Base-by-base conservation (phyloP, 30 jellyfish, hydroid and myxozoan species). In the Clytia hemisphaerica region DNA sequence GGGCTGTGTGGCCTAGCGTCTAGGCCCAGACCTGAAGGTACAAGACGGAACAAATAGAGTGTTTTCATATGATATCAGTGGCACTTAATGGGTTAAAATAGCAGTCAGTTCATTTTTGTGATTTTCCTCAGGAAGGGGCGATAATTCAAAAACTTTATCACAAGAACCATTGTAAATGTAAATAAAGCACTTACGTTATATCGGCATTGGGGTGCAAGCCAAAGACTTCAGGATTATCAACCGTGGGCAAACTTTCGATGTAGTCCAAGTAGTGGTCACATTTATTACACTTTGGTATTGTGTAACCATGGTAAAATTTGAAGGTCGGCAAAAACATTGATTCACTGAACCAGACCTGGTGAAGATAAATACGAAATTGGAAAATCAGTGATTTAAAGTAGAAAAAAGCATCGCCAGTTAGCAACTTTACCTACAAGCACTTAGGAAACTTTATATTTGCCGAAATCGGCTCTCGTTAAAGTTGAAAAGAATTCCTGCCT, bases 181-280 rank as follows among this genome's bases (percentile, higher is more conserved):
- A n/a, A 22, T 36, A 31, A 21, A 12, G 32, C 24, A 63, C 94
- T 48, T 50, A 82, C 94, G 94, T 82, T 27, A 82, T 82, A 58
- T 82, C 94, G 2, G 94, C 94, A 82, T 82, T 82, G 2, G 94
- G 94, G 40, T 82, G 94, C 15, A 82, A 84, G 27, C 94, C 94
- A 64, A 82, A 82, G 2, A 68, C 94, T 37, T 82, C 94, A 15
- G 94, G 94, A 10, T 88, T 82, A 35, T 82, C 94, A 36, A 82
- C 88, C 18, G 87, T 72, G 2, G 94, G 85, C 42, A 82, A 80
- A 37, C 48, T 37, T 12, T 82, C 94, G 58, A 82, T 73, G 61
- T 35, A 64, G 9, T 82, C 94, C 50, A 82, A 74, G 68, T 72
- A 73, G 30, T 82, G 94, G 49, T 61, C 79, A 22, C 72, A 4